Evolutionary conservation across 1,140 invertebrate genomes (phyloP), one percentile per base, ranked within the genome.

Genomic region (Bombus turneri): DNA sequence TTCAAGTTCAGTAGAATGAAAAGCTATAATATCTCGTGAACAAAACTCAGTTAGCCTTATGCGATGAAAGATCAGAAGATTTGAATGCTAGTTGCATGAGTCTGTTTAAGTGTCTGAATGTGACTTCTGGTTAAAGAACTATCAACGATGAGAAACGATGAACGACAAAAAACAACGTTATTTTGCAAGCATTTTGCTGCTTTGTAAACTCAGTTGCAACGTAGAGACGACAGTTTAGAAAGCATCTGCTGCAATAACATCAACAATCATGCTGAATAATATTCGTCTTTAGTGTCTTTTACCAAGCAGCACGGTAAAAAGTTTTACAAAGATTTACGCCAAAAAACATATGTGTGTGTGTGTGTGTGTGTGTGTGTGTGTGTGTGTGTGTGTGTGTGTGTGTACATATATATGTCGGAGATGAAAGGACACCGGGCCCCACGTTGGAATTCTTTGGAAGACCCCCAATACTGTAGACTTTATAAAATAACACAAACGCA

Each of bases 211-310:
- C 71, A 13, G 69, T 13, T 34, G 22, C 22, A 5, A 62, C 37
- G 22, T 47, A 15, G 39, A 43, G 43, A 41, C 12, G n/a, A 47
- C 57, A 53, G 62, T 81, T 64, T 43, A 64, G 43, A 82, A 64
- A 81, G 34, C 66, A 57, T n/a, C 37, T 13, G 10, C 62, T 13
- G 5, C 34, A 31, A 34, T 43, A 66, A 74, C 43, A 64, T 10
- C n/a, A 78, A 66, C 62, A 34, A 59, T 76, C 53, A 31, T n/a
- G 13, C 22, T 68, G 31, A 71, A 71, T 57, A 69, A 57, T 53
- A 71, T 43, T 53, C 37, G 10, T 72, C 18, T 59, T 81, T 41
- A 28, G 47, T 22, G 22, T 53, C 22, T 39, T 53, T 80, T 28
- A 39, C 25, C 64, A 43, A 41, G 13, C 25, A 8, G 2, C 64